phyloP scores from a whole-genome alignment of 2,113 vertebrate genomes.

The Atrichornis clamosus region DNA sequence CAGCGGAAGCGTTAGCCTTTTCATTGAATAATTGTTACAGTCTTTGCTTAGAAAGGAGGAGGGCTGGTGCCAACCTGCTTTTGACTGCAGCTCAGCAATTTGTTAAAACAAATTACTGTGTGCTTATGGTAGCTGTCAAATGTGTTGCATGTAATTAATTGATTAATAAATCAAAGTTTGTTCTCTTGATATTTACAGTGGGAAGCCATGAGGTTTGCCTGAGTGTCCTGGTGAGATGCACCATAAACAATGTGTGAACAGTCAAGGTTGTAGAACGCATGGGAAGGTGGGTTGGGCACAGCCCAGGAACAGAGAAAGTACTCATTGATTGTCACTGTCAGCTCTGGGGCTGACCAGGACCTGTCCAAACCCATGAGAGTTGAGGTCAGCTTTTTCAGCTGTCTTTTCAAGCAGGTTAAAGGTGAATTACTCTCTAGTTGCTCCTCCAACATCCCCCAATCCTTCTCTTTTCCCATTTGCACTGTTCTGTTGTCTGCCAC shows the following conservation, averaged over 20 bases:
- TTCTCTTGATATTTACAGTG: neutral
- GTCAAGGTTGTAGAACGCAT: accelerated
- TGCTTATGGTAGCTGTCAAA: neutral
- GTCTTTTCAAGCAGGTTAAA: neutral
- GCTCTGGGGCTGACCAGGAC: neutral
- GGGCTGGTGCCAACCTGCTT: neutral
- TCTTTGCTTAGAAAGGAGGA: neutral
- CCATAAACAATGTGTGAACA: neutral
- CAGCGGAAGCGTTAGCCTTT: constrained; percentile 84
- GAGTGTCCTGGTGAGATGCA: neutral
- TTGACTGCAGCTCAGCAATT: neutral
- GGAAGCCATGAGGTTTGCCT: neutral
- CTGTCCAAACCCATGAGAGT: neutral
- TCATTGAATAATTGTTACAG: neutral
- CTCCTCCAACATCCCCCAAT: neutral
- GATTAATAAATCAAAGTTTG: constrained; percentile 47
- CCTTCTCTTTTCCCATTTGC: neutral
- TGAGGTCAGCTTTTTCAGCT: neutral
- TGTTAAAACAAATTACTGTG: neutral
- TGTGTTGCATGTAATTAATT: constrained; percentile 10
- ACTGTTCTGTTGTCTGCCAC: neutral
- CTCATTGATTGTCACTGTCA: neutral
- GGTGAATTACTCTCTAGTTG: neutral
- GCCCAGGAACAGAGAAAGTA: accelerated
- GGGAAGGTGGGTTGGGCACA: neutral